Percentiles rank a stretch among this genome's conserved stretches.
Conservation (phyloP, 2,888 invertebrate genomes). For the Polyploca ridens region DNA sequence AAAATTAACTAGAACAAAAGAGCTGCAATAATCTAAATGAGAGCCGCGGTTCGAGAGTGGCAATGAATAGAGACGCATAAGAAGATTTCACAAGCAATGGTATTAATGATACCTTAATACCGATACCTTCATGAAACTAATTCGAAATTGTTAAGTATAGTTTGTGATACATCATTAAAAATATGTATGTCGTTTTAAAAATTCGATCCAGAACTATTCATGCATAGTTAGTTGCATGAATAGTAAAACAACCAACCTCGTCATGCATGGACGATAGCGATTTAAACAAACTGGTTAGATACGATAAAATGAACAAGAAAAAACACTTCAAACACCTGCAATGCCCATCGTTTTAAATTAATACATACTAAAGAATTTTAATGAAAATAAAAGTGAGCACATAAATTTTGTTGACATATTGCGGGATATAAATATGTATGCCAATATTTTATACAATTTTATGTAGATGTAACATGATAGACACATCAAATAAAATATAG, state of each 20-base stretch:
- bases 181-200: not conserved
- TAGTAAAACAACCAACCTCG: not conserved
- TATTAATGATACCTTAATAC: too few relatives aligned
- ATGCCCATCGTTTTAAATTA: not conserved
- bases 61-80: too few relatives aligned
- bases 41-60: too few relatives aligned
- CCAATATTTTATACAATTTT: not conserved
- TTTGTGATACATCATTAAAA: too few relatives aligned
- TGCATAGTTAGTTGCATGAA: not conserved
- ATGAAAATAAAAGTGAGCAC: constrained; percentile 10
- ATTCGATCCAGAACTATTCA: not conserved
- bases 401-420: not conserved
- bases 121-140: too few relatives aligned
- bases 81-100: too few relatives aligned
- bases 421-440: not conserved
- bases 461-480: not conserved
- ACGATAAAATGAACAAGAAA: not conserved
- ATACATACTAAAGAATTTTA: not conserved
- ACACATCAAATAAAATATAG: not conserved
- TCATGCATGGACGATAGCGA: not conserved
- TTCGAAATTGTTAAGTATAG: too few relatives aligned
- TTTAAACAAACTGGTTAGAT: not conserved
- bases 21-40: too few relatives aligned
- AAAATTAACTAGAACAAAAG: too few relatives aligned
- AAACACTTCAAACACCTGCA: constrained; percentile 4